Evolutionary conservation across 2,888 invertebrate species (phyloP).

Genomic region (Periphyllus acericola): DNA sequence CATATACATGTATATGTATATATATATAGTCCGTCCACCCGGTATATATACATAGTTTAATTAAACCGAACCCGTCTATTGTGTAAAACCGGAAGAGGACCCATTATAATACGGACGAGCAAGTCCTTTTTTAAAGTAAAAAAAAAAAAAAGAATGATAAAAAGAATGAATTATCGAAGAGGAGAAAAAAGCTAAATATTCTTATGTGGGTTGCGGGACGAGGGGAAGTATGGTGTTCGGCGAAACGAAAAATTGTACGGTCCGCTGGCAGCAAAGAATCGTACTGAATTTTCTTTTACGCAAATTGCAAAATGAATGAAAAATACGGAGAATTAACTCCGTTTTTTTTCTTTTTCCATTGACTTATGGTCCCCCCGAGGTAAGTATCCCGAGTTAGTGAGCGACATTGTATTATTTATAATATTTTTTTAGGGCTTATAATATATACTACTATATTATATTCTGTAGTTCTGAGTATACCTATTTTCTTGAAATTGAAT

Average conservation of each 20-base stretch:
- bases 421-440: background rate
- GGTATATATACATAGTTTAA: constrained; percentile 27
- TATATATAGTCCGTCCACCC: background rate
- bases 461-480: too few relatives aligned
- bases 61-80: constrained; percentile 55
- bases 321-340: constrained; percentile 38
- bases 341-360: constrained; percentile 9
- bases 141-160: constrained; percentile 20
- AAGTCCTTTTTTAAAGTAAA: constrained; percentile 31
- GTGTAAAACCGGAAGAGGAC: constrained; percentile 46
- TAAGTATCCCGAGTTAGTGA: background rate
- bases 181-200: constrained; percentile 46
- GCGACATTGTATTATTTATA: background rate
- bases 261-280: constrained; percentile 55
- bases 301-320: constrained; percentile 45
- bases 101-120: constrained; percentile 55
- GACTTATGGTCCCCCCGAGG: background rate
- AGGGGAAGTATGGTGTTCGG: constrained; percentile 10
- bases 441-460: background rate
- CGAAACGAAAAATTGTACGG: constrained; percentile 59
- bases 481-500: background rate
- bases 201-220: background rate
- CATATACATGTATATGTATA: background rate
- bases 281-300: constrained; percentile 53
- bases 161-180: constrained; percentile 55